phyloP scores from a whole-genome alignment of 2,888 invertebrate genomes.

The Aporophyla lueneburgensis region DNA sequence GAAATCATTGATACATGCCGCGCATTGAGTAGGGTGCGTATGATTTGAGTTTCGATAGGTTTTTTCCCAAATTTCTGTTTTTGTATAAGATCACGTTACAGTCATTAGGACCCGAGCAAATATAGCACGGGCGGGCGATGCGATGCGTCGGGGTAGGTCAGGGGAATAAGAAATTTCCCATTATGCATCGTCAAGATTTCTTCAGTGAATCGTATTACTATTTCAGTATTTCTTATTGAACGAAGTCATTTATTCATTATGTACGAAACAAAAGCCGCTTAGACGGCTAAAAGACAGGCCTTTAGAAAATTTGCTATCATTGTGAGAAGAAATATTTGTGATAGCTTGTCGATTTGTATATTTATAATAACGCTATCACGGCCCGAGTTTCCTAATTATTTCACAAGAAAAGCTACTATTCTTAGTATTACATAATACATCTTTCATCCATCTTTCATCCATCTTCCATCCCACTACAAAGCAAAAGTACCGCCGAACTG shows the following conservation, averaged over 20 bases:
- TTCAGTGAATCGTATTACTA: background rate
- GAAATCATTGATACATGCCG: no score
- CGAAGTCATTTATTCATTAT: background rate
- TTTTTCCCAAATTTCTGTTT: no score
- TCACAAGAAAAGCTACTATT: constrained; percentile 8
- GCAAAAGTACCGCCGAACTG: constrained; percentile 16
- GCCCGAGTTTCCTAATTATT: background rate
- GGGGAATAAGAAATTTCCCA: no score
- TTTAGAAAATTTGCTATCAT: background rate
- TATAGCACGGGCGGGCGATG: no score
- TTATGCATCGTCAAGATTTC: background rate
- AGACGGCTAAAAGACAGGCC: background rate
- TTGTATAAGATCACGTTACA: no score
- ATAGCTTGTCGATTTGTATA: background rate
- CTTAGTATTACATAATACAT: background rate
- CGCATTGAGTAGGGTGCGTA: no score
- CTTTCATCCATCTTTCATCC: background rate
- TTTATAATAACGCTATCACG: background rate
- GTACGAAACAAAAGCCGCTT: background rate
- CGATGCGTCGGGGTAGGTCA: no score
- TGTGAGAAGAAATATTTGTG: background rate
- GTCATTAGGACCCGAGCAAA: no score
- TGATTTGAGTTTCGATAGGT: no score
- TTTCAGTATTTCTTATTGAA: background rate
- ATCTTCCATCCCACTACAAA: constrained; percentile 28